Evolutionary conservation across 2,888 invertebrate species (phyloP), one percentile per base, ranked within the genome.

Genomic region (Leptinotarsa peninsularis): DNA sequence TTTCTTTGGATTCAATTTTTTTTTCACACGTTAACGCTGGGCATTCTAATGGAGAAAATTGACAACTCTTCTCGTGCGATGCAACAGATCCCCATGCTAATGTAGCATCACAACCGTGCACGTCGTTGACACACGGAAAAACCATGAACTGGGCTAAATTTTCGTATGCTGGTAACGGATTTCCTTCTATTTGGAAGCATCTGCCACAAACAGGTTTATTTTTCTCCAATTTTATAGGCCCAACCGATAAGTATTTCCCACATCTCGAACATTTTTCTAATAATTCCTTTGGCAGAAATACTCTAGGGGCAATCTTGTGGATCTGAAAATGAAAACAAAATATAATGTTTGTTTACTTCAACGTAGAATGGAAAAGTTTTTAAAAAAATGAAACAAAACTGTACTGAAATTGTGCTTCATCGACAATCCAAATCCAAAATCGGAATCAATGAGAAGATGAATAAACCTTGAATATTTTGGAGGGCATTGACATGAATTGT

Each of bases 161-260:
- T 54, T 69, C 68, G n/a, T 56, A 69, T 54, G 54, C 17, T 13
- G 2, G n/a, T 17, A 56, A 54, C 4, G 21, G 33, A 21, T n/a
- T 4, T 69, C 68, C 68, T 54, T 23, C 17, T 3, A 14, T 21
- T n/a, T 69, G 27, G 3, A n/a, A 33, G 18, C 68, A 69, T 33
- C 68, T 49, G 17, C 54, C 68, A n/a, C 68, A 69, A 54, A 69
- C 54, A 13, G 68, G 68, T 69, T 69, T 27, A 23, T 69, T 69
- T 54, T 33, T 13, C 4, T 15, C 14, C 17, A 69, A 33, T 10
- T 13, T n/a, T n/a, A 69, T 69, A 4, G 68, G 68, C 5, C 68
- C 68, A n/a, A 69, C 56, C 1, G 68, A 69, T n/a, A 69, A 21
- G n/a, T 69, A 69, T 27, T 52, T 43, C 13, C 27, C 33, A 4